Evolutionary conservation across 2,888 invertebrate species (phyloP).

Genomic region (Pristionchus entomophagus): DNA sequence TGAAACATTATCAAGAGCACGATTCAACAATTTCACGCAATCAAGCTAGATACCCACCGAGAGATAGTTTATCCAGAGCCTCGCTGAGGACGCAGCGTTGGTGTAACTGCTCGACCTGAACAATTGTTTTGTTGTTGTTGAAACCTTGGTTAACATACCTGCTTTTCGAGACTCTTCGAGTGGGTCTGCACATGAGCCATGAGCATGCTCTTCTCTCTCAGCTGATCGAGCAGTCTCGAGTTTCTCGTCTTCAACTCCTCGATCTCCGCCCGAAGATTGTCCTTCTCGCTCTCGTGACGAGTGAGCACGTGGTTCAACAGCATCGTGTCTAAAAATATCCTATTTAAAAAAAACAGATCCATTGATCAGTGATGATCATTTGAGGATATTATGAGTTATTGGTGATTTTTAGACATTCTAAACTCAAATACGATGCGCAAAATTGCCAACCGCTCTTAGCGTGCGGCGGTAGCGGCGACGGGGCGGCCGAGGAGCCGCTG

Average conservation of each 20-base stretch:
- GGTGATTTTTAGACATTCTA: no score
- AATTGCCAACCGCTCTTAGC: not conserved
- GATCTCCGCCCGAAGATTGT: conserved; percentile 61
- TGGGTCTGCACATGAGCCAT: conserved; percentile 66
- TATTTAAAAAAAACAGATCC: no score
- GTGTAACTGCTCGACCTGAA: conserved; percentile 57
- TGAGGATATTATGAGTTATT: no score
- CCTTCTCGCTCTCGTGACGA: conserved; percentile 59
- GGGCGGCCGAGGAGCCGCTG: not conserved
- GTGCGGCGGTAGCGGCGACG: conserved; percentile 4
- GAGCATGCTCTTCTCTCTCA: conserved; percentile 70
- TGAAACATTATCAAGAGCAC: not conserved
- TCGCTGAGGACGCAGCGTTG: conserved; percentile 64
- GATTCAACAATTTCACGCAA: not conserved
- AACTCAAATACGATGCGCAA: no score
- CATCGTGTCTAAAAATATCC: conserved; percentile 52
- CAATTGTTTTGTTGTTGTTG: not conserved
- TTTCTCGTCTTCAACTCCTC: conserved; percentile 66
- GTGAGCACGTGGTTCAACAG: conserved; percentile 56
- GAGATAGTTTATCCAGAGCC: conserved; percentile 64
- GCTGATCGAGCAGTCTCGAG: conserved; percentile 69
- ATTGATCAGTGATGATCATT: no score
- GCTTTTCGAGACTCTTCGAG: conserved; percentile 62
- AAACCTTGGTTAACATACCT: conserved; percentile 51
- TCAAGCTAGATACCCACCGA: conserved; percentile 53